Percentiles rank a stretch among this genome's conserved stretches.
phyloP scores from a whole-genome alignment of 92 coral and sea anemone species.

The Zoanthus sansibaricus region DNA sequence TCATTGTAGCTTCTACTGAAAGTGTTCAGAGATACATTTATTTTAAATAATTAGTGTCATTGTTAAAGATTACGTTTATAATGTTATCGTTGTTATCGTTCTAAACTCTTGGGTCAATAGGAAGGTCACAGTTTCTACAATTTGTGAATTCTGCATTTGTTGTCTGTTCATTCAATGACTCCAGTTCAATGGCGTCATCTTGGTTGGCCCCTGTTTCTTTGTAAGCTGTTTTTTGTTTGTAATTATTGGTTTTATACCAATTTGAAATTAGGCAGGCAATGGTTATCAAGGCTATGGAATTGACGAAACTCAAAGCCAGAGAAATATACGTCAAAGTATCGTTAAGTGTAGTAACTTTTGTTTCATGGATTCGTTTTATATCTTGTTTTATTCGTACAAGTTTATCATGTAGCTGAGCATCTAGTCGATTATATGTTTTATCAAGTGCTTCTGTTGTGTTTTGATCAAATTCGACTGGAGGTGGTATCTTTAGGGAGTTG shows the following conservation, averaged over 20 bases:
- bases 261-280: neutral
- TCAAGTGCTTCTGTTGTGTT: constrained; percentile 27
- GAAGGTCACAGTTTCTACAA: neutral
- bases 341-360: constrained; percentile 16
- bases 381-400: neutral
- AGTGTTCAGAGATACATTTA: constrained; percentile 5
- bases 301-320: constrained; percentile 22
- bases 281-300: neutral
- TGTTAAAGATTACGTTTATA: neutral
- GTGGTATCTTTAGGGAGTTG: constrained; percentile 30
- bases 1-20: constrained; percentile 13
- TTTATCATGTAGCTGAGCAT: neutral
- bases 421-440: constrained; percentile 26
- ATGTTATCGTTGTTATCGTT: neutral
- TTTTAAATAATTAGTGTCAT: no score
- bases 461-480: constrained; percentile 35
- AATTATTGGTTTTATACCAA: neutral
- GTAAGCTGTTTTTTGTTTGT: neutral
- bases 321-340: constrained; percentile 44
- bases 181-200: no score
- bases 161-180: neutral
- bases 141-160: neutral
- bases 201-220: neutral
- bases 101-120: neutral
- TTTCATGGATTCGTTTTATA: constrained; percentile 36